Evolutionary conservation across 2,888 invertebrate genomes (phyloP).

Genomic region (Opisthograptis luteolata): DNA sequence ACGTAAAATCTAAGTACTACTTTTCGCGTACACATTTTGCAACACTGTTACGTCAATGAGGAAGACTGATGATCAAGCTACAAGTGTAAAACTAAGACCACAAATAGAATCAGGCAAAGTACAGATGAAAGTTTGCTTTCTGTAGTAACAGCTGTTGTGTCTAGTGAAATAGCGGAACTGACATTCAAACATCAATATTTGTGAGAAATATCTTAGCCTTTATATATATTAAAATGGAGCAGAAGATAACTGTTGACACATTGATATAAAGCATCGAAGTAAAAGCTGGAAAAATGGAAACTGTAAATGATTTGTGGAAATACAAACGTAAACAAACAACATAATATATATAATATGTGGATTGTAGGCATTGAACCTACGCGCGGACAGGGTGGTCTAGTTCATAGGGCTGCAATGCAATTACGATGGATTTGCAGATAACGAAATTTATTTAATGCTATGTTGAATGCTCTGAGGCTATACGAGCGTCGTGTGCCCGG

Average conservation of each 20-base stretch:
- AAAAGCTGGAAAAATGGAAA: slow-evolving; percentile 22
- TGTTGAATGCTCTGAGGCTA: slow-evolving; percentile 21
- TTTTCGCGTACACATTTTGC: too few species aligned
- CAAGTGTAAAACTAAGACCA: too few species aligned
- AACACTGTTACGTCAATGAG: too few species aligned
- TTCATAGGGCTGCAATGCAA: slow-evolving; percentile 10
- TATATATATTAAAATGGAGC: slow-evolving; percentile 6
- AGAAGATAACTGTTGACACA: slow-evolving; percentile 8
- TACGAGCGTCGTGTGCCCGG: slow-evolving; percentile 10
- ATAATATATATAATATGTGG: too few species aligned
- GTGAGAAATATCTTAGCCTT: slow-evolving; percentile 9
- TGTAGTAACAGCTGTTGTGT: neutral
- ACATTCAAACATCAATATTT: slow-evolving; percentile 5
- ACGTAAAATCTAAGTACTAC: too few species aligned
- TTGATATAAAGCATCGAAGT: slow-evolving; percentile 28
- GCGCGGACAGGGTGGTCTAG: slow-evolving; percentile 32
- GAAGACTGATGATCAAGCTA: too few species aligned
- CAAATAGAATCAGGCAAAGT: too few species aligned
- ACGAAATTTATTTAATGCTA: too few species aligned
- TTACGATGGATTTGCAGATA: neutral
- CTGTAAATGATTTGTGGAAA: slow-evolving; percentile 25
- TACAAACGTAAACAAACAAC: slow-evolving; percentile 29
- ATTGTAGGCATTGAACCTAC: slow-evolving; percentile 25
- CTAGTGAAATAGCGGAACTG: neutral
- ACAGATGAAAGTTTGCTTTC: too few species aligned